Percentiles rank a stretch among this genome's conserved stretches.
These are phyloP conservation scores for Eretmochelys imbricata DNA, from an alignment of 2,113 vertebrate species.

Conservation along the genomic window DNA sequence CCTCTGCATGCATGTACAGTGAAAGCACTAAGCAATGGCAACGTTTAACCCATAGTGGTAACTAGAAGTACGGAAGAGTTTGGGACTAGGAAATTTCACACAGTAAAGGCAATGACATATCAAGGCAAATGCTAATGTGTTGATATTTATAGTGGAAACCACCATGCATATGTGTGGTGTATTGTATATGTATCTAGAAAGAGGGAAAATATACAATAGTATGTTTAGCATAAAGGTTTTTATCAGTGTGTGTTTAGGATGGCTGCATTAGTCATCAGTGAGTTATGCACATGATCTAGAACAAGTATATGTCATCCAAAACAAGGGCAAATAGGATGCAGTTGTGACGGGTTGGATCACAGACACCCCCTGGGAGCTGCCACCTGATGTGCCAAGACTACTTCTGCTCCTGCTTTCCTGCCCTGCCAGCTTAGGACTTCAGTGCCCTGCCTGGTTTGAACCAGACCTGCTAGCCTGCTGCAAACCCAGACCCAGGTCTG, in stretches of 20 bases:
- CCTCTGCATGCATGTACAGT: neutral
- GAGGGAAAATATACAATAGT: neutral
- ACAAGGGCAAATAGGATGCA: neutral
- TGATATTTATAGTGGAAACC: neutral
- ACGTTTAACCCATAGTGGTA: neutral
- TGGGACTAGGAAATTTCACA: neutral
- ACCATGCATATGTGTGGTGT: neutral
- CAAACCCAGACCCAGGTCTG: no score
- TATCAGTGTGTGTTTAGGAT: neutral
- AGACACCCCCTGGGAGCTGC: no score
- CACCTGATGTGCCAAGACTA: no score
- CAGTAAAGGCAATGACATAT: neutral
- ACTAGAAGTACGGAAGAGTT: neutral
- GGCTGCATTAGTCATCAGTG: neutral
- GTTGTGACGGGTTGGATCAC: no score
- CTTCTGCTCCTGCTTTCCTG: no score
- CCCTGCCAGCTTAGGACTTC: no score
- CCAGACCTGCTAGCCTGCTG: no score
- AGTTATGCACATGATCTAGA: neutral
- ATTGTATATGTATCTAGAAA: neutral
- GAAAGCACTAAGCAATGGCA: neutral
- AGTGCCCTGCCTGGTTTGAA: no score
- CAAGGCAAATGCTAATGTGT: neutral
- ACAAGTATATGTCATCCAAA: neutral
- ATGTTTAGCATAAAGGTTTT: neutral